Percentiles rank a stretch among this genome's conserved stretches.
Evolutionary conservation across 37 sponge, comb jelly and placozoan genomes (phyloP).

Genomic region (Crambe crambe): DNA sequence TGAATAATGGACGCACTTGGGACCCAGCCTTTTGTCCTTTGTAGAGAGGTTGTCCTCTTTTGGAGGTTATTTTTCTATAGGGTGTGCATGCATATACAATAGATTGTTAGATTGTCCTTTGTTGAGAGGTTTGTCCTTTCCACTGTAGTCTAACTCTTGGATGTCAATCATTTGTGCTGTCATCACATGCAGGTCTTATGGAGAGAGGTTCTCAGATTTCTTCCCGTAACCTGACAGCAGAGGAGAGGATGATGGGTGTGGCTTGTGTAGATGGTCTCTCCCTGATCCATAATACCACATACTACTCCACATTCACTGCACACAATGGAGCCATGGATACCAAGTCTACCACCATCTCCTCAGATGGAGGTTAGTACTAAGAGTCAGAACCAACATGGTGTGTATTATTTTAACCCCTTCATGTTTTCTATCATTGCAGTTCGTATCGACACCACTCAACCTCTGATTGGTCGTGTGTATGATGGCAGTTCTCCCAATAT

Average conservation of each 20-base stretch:
- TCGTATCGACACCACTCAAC: slow-evolving; percentile 66
- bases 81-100: too few relatives aligned
- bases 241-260: slow-evolving; percentile 5
- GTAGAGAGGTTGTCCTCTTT: too few relatives aligned
- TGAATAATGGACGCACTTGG: too few relatives aligned
- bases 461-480: slow-evolving; percentile 44
- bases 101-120: too few relatives aligned
- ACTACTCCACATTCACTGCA: slow-evolving; percentile 74
- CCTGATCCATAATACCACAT: slow-evolving; percentile 45
- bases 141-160: too few relatives aligned
- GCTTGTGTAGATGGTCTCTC: slow-evolving; percentile 49
- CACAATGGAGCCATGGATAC: slow-evolving; percentile 55
- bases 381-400: too few relatives aligned
- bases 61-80: too few relatives aligned
- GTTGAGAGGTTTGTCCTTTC: too few relatives aligned
- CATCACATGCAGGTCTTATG: background rate
- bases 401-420: too few relatives aligned
- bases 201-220: background rate
- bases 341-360: slow-evolving; percentile 31
- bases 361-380: slow-evolving; percentile 75
- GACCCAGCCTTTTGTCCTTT: too few relatives aligned
- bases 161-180: too few relatives aligned
- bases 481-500: slow-evolving; percentile 35
- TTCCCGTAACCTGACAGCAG: slow-evolving; percentile 10
- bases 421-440: too few relatives aligned